Base-by-base conservation (phyloP, 2,888 invertebrate species). In the Stenodema calcarata region DNA sequence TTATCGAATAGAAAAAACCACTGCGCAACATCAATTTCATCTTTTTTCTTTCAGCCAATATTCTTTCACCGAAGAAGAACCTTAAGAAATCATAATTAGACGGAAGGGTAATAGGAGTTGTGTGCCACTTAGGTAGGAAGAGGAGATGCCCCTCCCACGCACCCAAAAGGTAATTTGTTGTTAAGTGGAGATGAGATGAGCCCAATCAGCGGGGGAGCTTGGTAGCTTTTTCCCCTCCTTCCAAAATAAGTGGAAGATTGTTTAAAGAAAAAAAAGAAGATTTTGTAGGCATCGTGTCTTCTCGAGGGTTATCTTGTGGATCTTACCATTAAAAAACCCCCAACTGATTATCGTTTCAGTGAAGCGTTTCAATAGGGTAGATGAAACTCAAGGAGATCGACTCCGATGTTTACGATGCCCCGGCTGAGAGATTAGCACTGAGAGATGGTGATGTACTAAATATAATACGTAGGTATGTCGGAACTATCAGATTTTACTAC, bases 121-220 rank as follows among this genome's bases (percentile, higher is more conserved):
- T 42, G 42, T 42, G 78, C 78, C 78, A 78, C 78, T 78, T 78
- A 78, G 27, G 78, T 44, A 78, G 78, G 78, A n/a, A 14, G 18
- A 18, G 42, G 14, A 23, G 16, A n/a, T 3, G 41, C 78, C 47
- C 78, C 42, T 23, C 47, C 44, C 28, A 42, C 42, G 44, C 44
- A 28, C 27, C 47, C 44, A 44, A 78, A 78, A 44, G 23, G 42
- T 44, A 78, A 44, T 78, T 78, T 78, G 44, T 78, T 44, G 44
- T 27, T 78, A 78, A 78, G 42, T 42, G 78, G 78, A 78, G 42
- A 28, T 16, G 78, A 42, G 47, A 12, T 28, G 47, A 23, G 28
- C 18, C 42, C 78, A 16, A 78, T 78, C 78, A 78, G 78, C 78
- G 78, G 78, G 78, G 78, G 78, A 41, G 78, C 78, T 16, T 78